Base-by-base conservation (phyloP, 2,888 invertebrate genomes). In the Perizoma flavofasciatum region DNA sequence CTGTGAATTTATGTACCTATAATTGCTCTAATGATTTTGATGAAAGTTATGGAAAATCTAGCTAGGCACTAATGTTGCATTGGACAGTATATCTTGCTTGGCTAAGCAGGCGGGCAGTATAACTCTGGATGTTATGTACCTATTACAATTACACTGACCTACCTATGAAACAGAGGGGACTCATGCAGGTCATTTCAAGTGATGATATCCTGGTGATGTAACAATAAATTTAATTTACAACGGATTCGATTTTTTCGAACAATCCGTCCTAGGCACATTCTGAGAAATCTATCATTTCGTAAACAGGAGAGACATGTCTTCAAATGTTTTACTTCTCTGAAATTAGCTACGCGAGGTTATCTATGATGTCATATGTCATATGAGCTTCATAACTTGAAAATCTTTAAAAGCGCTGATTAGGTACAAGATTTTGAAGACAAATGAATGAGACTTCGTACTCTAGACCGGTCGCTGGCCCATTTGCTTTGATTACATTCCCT, bases 401-500 rank as follows among this genome's bases (percentile, higher is more conserved):
- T 49, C 55, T 53, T 32, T 43, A 2, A 47, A 41, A 46, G n/a
- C 35, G 22, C 51, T 49, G 10, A 55, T 55, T 43, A 22, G 22
- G 49, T 22, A 39, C 46, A n/a, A n/a, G 49, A 61, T 60, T 48
- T 44, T 37, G 35, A 9, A 50, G 56, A 40, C 37, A 45, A 56
- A 58, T 57, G 57, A 55, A 55, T 55, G 61, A 35, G 58, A 61
- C 47, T 62, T 55, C 54, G 58, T 34, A 34, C 39, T 11, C 44
- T 39, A 50, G 67, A 73, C 74, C 71, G 73, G 72, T 68, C 70
- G 70, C 59, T 62, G 62, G 55, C 62, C 61, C 66, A 72, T 73
- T 73, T 65, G 66, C 70, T 68, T 72, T 73, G 78, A 77, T 78
- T 75, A 76, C 78, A 78, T 78, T 84, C 84, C 76, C 79, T 76